Evolutionary conservation across 2,113 vertebrate genomes (phyloP), one percentile per base, ranked within the genome.

Genomic region (Calypte anna): DNA sequence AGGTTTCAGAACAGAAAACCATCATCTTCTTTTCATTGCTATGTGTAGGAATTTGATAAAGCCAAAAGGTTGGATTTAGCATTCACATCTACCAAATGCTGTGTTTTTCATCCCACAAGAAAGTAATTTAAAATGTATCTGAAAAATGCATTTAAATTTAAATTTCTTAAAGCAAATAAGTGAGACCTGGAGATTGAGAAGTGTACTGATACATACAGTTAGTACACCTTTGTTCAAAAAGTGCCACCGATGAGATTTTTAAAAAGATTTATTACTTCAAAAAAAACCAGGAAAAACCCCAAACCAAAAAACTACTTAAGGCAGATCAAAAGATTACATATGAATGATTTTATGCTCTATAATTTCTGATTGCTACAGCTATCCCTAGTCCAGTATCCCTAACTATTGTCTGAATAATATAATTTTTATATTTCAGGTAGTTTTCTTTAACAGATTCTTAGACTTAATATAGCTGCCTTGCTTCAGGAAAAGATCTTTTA

Each of bases 401-500:
- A 38, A 8, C 36, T 96, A 78, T 94, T 83, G 90, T 51, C 76
- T 93, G 74, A 91, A 93, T 68, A 96, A 91, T 86, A 89, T 67
- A 0, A 95, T 93, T 97, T 93, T 94, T 96, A 97, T 97, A 93
- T 97, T 97, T 97, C 96, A 48, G 13, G 78, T 78, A 94, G 97
- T 95, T 98, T 98, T 93, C 90, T 91, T 95, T 97, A 97, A 93
- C 88, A 96, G 95, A 72, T 70, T 97, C 88, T 96, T 92, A 95
- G 80, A 94, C 73, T 94, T 95, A 96, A 96, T 94, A 85, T 95
- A 96, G 96, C 74, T 97, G 73, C 68, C 50, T 97, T 94, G 94
- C 97, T 98, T 95, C 90, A 90, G 94, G 96, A 97, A 95, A 98
- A 91, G 96, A 96, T 96, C 81, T 96, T 98, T 96, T 97, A 98